Conservation (phyloP, 1,140 invertebrate species). For the Nephila pilipes region DNA sequence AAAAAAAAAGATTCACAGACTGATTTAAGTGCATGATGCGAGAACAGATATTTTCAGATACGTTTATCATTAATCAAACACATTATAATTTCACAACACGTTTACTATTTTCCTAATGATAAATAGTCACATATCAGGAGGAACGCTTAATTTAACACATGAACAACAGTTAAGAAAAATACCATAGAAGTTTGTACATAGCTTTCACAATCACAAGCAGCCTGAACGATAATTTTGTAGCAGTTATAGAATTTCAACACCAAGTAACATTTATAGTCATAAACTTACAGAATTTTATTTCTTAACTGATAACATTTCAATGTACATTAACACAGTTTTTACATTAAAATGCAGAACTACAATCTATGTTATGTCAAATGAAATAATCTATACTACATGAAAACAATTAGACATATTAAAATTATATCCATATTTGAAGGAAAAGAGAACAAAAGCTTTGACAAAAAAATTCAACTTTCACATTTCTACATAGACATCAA, state of each 20-base stretch:
- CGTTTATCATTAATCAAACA: neutral
- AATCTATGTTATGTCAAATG: neutral
- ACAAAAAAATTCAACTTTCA: neutral
- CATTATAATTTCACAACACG: neutral
- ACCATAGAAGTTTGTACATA: neutral
- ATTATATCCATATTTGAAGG: neutral
- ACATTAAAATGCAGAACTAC: neutral
- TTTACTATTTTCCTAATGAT: neutral
- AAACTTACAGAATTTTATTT: neutral
- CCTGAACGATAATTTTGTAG: neutral
- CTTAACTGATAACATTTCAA: neutral
- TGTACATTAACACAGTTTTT: neutral
- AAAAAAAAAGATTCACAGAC: neutral
- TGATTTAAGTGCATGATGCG: neutral
- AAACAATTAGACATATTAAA: neutral
- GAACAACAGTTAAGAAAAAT: neutral
- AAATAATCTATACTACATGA: neutral
- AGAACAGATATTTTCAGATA: neutral
- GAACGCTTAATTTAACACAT: neutral
- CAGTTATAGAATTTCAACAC: neutral
- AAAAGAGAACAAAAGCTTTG: neutral
- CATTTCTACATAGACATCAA: too few species aligned
- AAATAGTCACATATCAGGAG: neutral
- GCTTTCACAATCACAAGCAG: neutral
- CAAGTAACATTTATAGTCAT: neutral